phyloP scores from a whole-genome alignment of 2,113 vertebrate species.

The Zosterops hypoxanthus region DNA sequence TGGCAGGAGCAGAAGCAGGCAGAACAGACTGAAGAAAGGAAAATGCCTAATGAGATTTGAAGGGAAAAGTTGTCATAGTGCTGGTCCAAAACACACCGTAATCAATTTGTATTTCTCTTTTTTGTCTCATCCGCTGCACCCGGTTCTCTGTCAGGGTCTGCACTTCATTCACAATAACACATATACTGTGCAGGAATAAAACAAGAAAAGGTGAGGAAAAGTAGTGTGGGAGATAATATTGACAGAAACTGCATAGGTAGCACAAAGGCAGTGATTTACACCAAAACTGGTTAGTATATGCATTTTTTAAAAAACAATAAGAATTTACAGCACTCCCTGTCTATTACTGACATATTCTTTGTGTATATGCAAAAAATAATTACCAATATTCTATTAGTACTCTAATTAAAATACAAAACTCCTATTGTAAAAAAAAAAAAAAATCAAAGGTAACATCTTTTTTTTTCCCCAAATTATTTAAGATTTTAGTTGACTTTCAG shows the following conservation, averaged over 20 bases:
- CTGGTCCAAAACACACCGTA: not conserved
- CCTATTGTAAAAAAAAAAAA: not conserved
- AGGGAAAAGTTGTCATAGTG: not conserved
- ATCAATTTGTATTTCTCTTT: not conserved
- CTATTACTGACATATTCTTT: not conserved
- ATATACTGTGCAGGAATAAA: not conserved
- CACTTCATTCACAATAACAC: not conserved
- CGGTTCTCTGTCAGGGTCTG: not conserved
- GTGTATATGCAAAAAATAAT: not conserved
- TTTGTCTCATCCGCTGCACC: accelerated
- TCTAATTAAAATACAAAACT: not conserved
- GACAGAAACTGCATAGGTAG: not conserved
- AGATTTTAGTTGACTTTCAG: not conserved
- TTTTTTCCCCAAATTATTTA: not conserved
- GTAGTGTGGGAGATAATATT: not conserved
- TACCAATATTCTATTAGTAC: not conserved
- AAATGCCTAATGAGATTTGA: constrained; percentile 18
- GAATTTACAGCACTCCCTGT: not conserved
- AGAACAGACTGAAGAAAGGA: not conserved
- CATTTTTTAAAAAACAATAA: not conserved
- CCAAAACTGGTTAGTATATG: not conserved
- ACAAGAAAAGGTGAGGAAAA: not conserved
- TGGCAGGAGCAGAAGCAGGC: not conserved
- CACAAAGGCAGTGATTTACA: not conserved
- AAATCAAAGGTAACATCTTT: not conserved